phyloP scores from a whole-genome alignment of 2,113 vertebrate species.

The Cranoglanis bouderius region DNA sequence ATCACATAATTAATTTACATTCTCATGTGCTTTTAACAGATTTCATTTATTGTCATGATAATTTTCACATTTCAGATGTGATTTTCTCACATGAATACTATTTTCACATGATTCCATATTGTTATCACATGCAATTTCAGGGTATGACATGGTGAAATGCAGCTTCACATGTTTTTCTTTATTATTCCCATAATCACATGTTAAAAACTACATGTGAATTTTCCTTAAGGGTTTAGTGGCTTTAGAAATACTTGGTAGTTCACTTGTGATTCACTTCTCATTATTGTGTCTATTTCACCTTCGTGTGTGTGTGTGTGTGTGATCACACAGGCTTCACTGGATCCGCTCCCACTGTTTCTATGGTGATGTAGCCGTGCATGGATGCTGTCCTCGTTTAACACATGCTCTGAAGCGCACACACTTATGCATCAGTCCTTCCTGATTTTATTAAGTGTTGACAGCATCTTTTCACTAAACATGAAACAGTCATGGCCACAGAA shows the following conservation, averaged over 20 bases:
- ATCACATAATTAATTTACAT: neutral
- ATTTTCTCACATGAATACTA: neutral
- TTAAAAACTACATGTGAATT: neutral
- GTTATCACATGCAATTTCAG: neutral
- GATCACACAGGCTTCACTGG: conserved; percentile 3
- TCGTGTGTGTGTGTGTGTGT: neutral
- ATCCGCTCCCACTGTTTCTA: conserved; percentile 61
- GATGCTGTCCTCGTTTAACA: conserved; percentile 53
- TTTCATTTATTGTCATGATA: neutral
- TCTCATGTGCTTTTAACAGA: neutral
- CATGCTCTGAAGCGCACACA: conserved; percentile 17
- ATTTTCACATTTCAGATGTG: neutral
- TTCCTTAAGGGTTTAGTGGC: neutral
- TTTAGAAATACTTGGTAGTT: neutral
- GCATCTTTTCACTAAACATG: conserved; percentile 7
- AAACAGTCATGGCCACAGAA: neutral
- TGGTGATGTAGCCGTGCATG: conserved; percentile 58
- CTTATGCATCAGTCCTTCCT: conserved; percentile 13
- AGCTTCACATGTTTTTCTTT: neutral
- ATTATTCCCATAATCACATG: neutral
- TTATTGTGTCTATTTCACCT: neutral
- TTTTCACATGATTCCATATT: neutral
- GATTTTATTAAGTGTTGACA: conserved; percentile 26
- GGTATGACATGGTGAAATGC: neutral
- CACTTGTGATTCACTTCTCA: neutral